phyloP scores from a whole-genome alignment of 2,797 vertebrate species.

The Dallia pectoralis region DNA sequence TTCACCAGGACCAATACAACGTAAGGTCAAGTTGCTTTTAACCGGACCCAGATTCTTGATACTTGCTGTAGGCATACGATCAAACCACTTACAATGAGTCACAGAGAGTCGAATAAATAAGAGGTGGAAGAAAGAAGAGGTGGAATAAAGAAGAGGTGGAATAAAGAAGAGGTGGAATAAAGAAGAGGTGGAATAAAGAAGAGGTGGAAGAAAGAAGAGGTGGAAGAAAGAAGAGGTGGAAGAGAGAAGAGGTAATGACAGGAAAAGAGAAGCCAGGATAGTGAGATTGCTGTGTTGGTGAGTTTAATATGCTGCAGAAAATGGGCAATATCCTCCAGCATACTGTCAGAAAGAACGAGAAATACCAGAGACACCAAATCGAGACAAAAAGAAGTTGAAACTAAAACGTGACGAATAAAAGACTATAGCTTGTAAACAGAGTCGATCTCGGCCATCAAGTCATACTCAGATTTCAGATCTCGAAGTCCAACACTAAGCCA shows the following conservation, averaged over 20 bases:
- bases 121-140: background rate
- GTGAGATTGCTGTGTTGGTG: no score
- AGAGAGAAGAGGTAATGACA: background rate
- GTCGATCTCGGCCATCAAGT: constrained; percentile 23
- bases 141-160: no score
- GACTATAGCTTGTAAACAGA: background rate
- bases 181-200: no score
- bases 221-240: background rate
- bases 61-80: constrained; percentile 14
- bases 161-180: background rate
- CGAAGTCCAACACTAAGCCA: constrained; percentile 26
- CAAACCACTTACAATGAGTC: constrained; percentile 23
- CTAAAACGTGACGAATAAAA: no score
- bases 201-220: background rate
- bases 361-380: no score
- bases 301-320: no score
- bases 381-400: no score
- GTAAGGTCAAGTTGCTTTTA: constrained; percentile 25
- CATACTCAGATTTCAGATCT: constrained; percentile 31
- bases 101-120: background rate
- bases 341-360: no score
- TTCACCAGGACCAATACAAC: constrained; percentile 26
- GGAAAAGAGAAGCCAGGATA: background rate
- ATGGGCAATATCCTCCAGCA: no score
- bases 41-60: constrained; percentile 29